A percentile compares a stretch with the other conserved stretches of the same genome.
phyloP scores from a whole-genome alignment of 2,797 vertebrate species.

The Protonibea diacanthus region DNA sequence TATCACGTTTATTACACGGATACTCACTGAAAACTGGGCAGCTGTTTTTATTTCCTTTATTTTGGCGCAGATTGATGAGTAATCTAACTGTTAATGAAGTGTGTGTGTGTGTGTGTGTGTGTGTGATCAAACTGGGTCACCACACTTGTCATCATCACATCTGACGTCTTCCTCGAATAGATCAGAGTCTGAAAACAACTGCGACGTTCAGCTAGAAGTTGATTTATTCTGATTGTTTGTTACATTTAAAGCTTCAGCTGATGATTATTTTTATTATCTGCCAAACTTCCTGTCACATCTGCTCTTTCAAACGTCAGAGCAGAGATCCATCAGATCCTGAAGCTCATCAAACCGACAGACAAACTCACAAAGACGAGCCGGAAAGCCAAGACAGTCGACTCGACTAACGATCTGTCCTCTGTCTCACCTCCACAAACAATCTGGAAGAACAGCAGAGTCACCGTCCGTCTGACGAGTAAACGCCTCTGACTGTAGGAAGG shows the following conservation, averaged over 20 bases:
- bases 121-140: conserved; percentile 8
- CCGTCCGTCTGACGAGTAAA: no score
- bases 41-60: neutral
- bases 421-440: no score
- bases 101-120: neutral
- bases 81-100: neutral
- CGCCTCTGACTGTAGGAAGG: no score
- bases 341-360: neutral
- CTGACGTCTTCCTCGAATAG: neutral
- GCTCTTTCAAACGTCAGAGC: neutral
- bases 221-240: neutral
- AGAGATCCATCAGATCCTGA: neutral
- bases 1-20: no score
- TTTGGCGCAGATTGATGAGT: neutral
- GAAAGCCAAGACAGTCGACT: no score
- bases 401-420: no score
- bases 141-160: conserved; percentile 4
- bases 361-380: no score
- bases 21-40: no score
- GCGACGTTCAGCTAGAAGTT: neutral
- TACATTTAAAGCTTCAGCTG: neutral
- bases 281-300: neutral
- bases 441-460: no score
- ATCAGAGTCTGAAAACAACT: neutral
- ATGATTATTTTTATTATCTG: neutral